Base-by-base conservation (phyloP, 1,140 invertebrate species). In the Pararge aegeria region DNA sequence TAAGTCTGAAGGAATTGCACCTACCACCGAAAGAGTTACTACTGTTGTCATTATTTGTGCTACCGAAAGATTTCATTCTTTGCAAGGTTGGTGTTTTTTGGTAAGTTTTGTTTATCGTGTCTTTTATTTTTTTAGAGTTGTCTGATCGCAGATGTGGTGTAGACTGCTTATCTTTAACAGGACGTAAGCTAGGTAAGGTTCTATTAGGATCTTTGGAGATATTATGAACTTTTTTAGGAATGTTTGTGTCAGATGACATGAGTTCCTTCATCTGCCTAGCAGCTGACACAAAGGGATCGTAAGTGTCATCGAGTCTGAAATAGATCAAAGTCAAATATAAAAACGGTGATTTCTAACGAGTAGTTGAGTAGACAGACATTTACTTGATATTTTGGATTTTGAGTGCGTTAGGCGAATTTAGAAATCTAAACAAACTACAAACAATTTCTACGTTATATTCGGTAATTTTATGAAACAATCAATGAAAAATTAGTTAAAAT, bases 181-280 rank as follows among this genome's bases (percentile, higher is more conserved):
- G 66, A 51, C 78, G 80, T 40, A 89, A 67, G 56, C 73, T 75
- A 49, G 87, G 80, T 65, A 89, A 76, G 64, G 84, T 87, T 80
- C 80, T 75, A 60, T 75, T 89, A 50, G 66, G 64, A 60, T 89
- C 83, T 79, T 88, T 87, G 53, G 83, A 69, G 42, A 76, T 61
- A 18, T 66, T 79, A 65, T 84, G 72, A 40, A 73, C 40, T 73
- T 87, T 85, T 79, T 84, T 87, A 67, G 88, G 76, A 56, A 90
- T 77, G 75, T 89, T 90, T 21, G 84, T 87, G 48, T 89, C 83
- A 18, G 89, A 89, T 7, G 90, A 85, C 86, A 91, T 90, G 30
- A 91, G 76, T 70, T 91, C 87, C 64, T 89, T 88, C 87, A 91
- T 89, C 78, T 91, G 90, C 60, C 83, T 87, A 76, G 88, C 88